phyloP scores from a whole-genome alignment of 2,113 vertebrate genomes.

The Eubucco bourcierii region DNA sequence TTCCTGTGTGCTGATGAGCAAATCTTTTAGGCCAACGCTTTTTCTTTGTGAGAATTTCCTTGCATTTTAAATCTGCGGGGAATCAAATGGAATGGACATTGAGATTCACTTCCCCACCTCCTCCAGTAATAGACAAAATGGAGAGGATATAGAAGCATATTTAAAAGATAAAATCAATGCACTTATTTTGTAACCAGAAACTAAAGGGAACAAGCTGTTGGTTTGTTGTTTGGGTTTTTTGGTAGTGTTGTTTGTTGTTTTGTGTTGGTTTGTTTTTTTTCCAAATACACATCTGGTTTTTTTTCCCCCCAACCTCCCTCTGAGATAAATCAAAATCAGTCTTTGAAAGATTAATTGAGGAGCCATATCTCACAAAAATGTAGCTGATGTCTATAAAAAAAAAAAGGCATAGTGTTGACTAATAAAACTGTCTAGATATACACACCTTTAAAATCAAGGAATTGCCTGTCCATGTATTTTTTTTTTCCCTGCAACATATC shows the following conservation, averaged over 20 bases:
- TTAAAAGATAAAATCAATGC: conserved; percentile 52
- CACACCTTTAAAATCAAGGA: conserved; percentile 43
- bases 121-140: not conserved
- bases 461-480: not conserved
- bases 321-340: conserved; percentile 50
- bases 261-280: not conserved
- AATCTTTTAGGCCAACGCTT: not conserved
- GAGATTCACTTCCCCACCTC: conserved; percentile 1
- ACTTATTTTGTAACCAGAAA: conserved; percentile 44
- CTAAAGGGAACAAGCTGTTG: conserved; percentile 14
- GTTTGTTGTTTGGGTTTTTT: not conserved
- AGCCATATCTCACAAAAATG: not conserved
- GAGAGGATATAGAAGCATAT: not conserved
- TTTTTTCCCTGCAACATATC: conserved; percentile 4
- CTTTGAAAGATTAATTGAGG: conserved; percentile 45
- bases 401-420: not conserved
- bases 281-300: not conserved
- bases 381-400: not conserved
- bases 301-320: not conserved
- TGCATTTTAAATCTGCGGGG: conserved; percentile 43
- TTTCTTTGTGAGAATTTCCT: conserved; percentile 34
- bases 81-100: not conserved
- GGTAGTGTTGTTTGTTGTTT: too few species aligned
- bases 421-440: conserved; percentile 33
- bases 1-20: conserved; percentile 25